Evolutionary conservation across 2,888 invertebrate species (phyloP), one percentile per base, ranked within the genome.

Genomic region (Bembecia ichneumoniformis): DNA sequence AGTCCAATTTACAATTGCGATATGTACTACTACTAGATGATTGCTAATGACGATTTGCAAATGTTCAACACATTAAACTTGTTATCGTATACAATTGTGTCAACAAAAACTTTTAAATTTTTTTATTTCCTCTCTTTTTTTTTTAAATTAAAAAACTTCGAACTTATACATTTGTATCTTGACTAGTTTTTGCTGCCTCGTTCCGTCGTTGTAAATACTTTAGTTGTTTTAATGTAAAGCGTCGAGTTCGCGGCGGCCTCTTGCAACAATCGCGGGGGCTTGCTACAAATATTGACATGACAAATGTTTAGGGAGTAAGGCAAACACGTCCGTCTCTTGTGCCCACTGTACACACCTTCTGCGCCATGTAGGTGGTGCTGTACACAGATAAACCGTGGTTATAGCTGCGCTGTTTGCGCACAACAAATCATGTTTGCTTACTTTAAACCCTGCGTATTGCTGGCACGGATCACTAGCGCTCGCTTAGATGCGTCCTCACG

Each of bases 401-500:
- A 65, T 66, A 68, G 70, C 69, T 16, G 16, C 15, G 17, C 9
- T 82, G 77, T 86, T 84, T 83, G 81, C 66, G 64, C 68, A 61
- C 70, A 75, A 80, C 76, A 82, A 81, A 82, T 79, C 74, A 64
- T 82, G 74, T 82, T 84, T 82, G 73, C 73, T 66, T 71, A 71
- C 64, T 76, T 78, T 74, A 74, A 79, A 75, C 71, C 70, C 68
- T 67, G 64, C 68, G 64, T 71, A 72, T 74, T 66, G 66, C 63
- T 68, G 66, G 69, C 63, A 69, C 63, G 71, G 74, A 77, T 79
- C 73, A 68, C 70, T 66, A 64, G 65, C 62, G 59, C 60, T 64
- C 57, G 59, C 54, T 64, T 68, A 63, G 68, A 74, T 77, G 77
- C 74, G 67, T 64, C 73, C 77, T 80, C 84, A 82, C 82, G 81